Evolutionary conservation across 2,797 vertebrate species (phyloP).

Genomic region (Clarias platycephalus): DNA sequence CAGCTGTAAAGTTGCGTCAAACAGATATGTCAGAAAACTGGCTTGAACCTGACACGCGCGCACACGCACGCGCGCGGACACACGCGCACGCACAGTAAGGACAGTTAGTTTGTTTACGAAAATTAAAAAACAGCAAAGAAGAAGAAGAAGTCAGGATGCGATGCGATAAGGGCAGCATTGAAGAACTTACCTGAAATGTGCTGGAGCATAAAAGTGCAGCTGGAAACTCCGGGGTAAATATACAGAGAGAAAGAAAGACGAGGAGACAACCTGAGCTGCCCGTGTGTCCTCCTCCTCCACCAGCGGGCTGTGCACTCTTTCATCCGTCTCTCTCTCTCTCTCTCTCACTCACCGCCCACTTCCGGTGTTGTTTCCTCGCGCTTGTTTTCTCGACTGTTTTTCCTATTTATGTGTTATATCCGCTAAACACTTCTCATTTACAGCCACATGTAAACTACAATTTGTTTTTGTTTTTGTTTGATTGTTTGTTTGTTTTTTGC

Average conservation of each 20-base stretch:
- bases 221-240: constrained; percentile 45
- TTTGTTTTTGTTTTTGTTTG: background rate
- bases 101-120: constrained; percentile 70
- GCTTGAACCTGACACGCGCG: background rate
- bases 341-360: constrained; percentile 68
- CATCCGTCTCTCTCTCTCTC: constrained; percentile 30
- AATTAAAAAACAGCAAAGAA: background rate
- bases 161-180: no score
- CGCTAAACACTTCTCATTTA: background rate
- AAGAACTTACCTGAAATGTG: constrained; percentile 63
- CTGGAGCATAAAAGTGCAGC: constrained; percentile 66
- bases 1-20: background rate
- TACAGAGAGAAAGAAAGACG: background rate
- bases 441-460: background rate
- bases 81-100: background rate
- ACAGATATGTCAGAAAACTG: background rate
- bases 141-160: no score
- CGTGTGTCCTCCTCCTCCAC: constrained; percentile 58
- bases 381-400: background rate
- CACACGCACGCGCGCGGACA: background rate
- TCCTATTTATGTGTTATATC: constrained; percentile 1
- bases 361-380: constrained; percentile 63
- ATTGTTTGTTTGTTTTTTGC: no score
- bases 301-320: constrained; percentile 58
- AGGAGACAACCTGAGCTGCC: constrained; percentile 37